Conservation (phyloP, 2,797 vertebrate species). For the Siniperca scherzeri region DNA sequence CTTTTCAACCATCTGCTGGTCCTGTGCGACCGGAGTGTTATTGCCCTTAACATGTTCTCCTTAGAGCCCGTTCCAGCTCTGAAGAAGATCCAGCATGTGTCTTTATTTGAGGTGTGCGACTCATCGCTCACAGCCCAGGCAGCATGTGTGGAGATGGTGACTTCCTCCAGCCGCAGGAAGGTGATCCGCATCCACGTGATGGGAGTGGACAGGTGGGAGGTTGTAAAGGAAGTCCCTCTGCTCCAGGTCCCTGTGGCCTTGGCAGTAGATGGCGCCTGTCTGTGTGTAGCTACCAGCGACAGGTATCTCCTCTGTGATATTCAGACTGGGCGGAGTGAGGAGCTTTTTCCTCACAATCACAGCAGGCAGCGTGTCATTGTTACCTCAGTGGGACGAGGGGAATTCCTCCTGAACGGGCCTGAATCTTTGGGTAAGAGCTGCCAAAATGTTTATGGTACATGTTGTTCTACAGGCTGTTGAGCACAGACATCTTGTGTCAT, state of each 20-base stretch:
- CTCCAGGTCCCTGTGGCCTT: conserved; percentile 75
- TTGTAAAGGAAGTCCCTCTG: conserved; percentile 74
- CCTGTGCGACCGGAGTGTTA: conserved; percentile 78
- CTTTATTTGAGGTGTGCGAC: conserved; percentile 68
- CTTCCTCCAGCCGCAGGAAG: conserved; percentile 74
- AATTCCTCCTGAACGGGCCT: conserved; percentile 84
- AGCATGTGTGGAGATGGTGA: conserved; percentile 68
- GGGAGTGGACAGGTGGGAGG: conserved; percentile 80
- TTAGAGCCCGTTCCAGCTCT: conserved; percentile 72
- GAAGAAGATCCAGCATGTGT: conserved; percentile 81
- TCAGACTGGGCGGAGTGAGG: conserved; percentile 60
- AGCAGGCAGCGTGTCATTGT: conserved; percentile 67
- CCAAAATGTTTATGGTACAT: conserved; percentile 36
- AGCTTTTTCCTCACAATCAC: conserved; percentile 80
- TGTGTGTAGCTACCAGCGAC: conserved; percentile 78
- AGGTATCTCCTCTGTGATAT: conserved; percentile 81
- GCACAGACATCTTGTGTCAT: conserved; percentile 8
- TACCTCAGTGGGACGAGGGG: conserved; percentile 68
- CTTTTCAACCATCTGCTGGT: conserved; percentile 83
- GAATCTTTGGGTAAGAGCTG: conserved; percentile 79
- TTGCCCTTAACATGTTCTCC: conserved; percentile 83
- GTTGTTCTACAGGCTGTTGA: conserved; percentile 9
- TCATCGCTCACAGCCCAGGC: conserved; percentile 8
- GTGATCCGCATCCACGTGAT: conserved; percentile 73
- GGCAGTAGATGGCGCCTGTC: conserved; percentile 66